A percentile compares a stretch with the other conserved stretches of the same genome.
Conservation (phyloP, 2,797 vertebrate species). For the Margarornis squamiger region DNA sequence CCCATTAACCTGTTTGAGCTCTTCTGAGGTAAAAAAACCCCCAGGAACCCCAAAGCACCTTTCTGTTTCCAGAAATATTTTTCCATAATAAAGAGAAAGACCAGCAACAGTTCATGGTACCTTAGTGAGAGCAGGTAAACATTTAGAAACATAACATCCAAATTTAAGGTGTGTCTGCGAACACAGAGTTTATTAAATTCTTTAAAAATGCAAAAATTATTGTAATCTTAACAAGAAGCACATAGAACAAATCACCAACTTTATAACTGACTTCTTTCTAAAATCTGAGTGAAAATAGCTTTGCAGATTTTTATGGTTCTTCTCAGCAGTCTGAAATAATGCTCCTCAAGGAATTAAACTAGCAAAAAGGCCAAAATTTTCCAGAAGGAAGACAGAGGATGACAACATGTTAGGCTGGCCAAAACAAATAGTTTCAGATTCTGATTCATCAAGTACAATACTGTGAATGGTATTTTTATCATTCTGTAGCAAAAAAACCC, state of each 20-base stretch:
- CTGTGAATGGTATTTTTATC: background rate
- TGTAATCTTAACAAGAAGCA: background rate
- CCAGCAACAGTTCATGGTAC: background rate
- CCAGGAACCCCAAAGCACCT: background rate
- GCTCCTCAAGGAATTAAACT: background rate
- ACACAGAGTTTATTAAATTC: background rate
- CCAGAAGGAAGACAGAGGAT: background rate
- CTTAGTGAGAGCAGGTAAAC: background rate
- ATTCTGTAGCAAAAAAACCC: background rate
- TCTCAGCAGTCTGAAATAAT: background rate
- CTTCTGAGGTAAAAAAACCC: background rate
- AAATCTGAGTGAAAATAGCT: background rate
- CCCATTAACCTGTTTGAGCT: background rate
- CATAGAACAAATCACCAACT: background rate
- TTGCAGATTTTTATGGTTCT: background rate
- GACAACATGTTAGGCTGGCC: background rate
- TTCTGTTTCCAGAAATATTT: background rate
- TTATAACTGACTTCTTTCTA: background rate
- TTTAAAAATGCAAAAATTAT: background rate
- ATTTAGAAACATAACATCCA: background rate
- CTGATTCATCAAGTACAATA: background rate
- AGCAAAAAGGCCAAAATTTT: conserved; percentile 28
- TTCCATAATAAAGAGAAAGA: background rate
- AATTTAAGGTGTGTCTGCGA: background rate
- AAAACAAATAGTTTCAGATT: conserved; percentile 40